Evolutionary conservation across 2,797 vertebrate species (phyloP).

Genomic region (Onychomys arenicola): DNA sequence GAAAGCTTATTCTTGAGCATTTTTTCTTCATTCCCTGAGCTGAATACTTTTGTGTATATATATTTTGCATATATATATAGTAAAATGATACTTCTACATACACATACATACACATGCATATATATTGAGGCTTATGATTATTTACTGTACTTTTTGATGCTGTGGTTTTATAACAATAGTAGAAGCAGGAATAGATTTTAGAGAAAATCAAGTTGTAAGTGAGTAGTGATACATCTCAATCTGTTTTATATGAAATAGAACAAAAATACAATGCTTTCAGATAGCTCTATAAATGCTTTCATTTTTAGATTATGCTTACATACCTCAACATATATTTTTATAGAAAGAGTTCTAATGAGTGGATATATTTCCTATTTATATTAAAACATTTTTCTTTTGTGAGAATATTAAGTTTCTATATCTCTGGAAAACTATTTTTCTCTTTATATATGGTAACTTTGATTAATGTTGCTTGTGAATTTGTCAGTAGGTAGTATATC

Average conservation of each 20-base stretch:
- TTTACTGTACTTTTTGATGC: not conserved
- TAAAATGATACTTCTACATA: not conserved
- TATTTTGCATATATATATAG: too few species aligned
- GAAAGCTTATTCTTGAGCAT: not conserved
- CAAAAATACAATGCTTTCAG: not conserved
- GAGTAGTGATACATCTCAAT: not conserved
- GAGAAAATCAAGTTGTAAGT: not conserved
- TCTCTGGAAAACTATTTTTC: constrained; percentile 4
- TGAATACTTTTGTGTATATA: not conserved
- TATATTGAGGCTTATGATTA: not conserved
- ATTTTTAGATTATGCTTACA: not conserved
- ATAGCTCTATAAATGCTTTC: not conserved
- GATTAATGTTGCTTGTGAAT: not conserved
- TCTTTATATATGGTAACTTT: not conserved
- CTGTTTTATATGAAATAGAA: not conserved
- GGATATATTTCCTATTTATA: not conserved
- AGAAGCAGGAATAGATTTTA: not conserved
- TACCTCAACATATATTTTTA: not conserved
- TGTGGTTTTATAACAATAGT: not conserved
- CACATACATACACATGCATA: not conserved
- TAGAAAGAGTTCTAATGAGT: not conserved
- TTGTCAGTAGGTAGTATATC: not conserved
- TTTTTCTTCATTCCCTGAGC: not conserved
- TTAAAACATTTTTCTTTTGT: constrained; percentile 28
- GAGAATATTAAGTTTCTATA: not conserved